Evolutionary conservation across 2,113 vertebrate species (phyloP).

Genomic region (Rhineura floridana): DNA sequence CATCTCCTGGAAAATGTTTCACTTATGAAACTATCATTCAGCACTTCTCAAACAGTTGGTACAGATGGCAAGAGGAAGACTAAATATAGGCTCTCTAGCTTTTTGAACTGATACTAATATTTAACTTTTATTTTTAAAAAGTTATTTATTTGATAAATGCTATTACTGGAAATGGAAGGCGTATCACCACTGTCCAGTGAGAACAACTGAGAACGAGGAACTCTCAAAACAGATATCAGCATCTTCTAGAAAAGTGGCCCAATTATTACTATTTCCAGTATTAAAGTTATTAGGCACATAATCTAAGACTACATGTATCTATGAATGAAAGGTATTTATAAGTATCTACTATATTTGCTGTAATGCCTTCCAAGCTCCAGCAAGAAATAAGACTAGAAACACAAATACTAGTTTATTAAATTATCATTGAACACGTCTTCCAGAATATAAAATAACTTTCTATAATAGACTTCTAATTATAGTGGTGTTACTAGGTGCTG

Average conservation of each 20-base stretch:
- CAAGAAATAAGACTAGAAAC: background rate
- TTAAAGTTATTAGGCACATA: background rate
- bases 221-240: background rate
- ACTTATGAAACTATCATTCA: background rate
- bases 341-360: background rate
- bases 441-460: conserved; percentile 16
- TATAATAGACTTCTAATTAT: conserved; percentile 13
- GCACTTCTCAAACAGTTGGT: background rate
- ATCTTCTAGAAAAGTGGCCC: background rate
- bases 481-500: background rate
- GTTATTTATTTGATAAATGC: background rate
- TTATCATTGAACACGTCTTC: conserved; percentile 1
- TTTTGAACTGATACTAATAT: background rate
- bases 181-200: background rate
- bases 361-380: background rate
- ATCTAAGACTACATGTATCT: background rate
- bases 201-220: background rate
- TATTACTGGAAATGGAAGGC: background rate
- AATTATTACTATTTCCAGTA: background rate
- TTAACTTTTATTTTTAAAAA: background rate
- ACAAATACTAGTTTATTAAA: conserved; percentile 15
- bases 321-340: background rate
- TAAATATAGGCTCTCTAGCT: background rate
- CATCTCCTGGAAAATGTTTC: background rate
- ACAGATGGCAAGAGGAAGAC: background rate